Evolutionary conservation across 2,888 invertebrate genomes (phyloP), one percentile per base, ranked within the genome.

Genomic region (Torymus aiolomorphi): DNA sequence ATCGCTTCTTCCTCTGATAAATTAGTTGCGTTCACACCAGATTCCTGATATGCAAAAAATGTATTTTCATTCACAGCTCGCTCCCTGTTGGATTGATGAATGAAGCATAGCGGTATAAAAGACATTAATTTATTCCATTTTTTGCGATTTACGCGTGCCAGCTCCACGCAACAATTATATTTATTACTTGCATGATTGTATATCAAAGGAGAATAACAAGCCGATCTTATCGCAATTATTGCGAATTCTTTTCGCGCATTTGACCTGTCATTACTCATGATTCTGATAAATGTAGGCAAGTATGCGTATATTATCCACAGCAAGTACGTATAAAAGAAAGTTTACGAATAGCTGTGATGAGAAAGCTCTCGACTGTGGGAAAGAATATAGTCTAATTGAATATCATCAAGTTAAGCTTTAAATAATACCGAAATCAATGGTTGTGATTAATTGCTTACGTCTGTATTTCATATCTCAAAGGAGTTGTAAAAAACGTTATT

Each of bases 91-190:
- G 59, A 75, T 74, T 70, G 74, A 75, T 66, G 57, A 79, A 79
- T 71, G 75, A 54, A 2, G 4, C 10, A 11, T 20, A 8, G 42
- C 52, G 10, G 3, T 12, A 75, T 65, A 70, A 70, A 62, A 59
- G 78, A 73, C 81, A 78, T 82, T 82, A 79, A 84, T 82, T 73
- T 80, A 80, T 82, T 80, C 14, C 2, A 62, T 77, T 79, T 74
- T 75, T 59, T 67, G 69, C 49, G 18, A 12, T n/a, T 18, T 67
- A 31, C 57, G 67, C 24, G 24, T 20, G 42, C 42, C 42, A 42
- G 42, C 42, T 42, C 42, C 8, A 5, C 42, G 42, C 42, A 42
- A 42, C 42, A 42, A 42, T 42, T 42, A 42, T 42, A 42, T 42
- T 42, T 42, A 42, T 42, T 42, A 54, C 24, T 62, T 4, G 52